phyloP scores from a whole-genome alignment of 2,113 vertebrate genomes.

The Poeciliopsis occidentalis region DNA sequence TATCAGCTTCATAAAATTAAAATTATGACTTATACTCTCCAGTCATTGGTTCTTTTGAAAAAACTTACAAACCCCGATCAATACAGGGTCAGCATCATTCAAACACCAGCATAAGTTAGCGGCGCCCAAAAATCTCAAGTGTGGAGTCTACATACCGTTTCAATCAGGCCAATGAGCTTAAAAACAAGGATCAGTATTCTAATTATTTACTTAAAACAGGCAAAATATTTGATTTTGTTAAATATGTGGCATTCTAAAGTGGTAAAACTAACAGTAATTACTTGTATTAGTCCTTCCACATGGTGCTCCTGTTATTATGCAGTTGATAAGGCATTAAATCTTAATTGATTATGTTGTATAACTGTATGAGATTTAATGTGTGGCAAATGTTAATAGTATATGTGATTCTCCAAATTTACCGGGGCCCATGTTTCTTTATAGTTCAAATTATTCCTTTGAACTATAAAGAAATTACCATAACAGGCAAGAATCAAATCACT shows the following conservation, averaged over 20 bases:
- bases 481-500: no score
- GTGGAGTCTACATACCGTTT: neutral
- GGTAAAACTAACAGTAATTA: neutral
- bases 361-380: no score
- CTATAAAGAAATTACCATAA: no score
- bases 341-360: no score
- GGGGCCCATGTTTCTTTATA: no score
- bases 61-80: constrained; percentile 59
- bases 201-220: neutral
- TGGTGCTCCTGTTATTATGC: neutral
- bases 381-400: no score
- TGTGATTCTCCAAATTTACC: no score
- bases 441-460: no score
- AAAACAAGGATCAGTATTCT: neutral
- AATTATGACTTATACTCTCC: constrained; percentile 32
- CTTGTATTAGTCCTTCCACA: no score
- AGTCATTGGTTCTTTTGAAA: constrained; percentile 82
- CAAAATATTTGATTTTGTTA: no score
- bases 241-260: neutral
- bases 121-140: neutral
- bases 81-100: constrained; percentile 1
- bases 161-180: neutral
- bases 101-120: neutral
- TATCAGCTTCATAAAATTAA: constrained; percentile 37
- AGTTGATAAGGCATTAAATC: no score